phyloP scores from a whole-genome alignment of 2,888 invertebrate genomes.

The Cancer borealis region DNA sequence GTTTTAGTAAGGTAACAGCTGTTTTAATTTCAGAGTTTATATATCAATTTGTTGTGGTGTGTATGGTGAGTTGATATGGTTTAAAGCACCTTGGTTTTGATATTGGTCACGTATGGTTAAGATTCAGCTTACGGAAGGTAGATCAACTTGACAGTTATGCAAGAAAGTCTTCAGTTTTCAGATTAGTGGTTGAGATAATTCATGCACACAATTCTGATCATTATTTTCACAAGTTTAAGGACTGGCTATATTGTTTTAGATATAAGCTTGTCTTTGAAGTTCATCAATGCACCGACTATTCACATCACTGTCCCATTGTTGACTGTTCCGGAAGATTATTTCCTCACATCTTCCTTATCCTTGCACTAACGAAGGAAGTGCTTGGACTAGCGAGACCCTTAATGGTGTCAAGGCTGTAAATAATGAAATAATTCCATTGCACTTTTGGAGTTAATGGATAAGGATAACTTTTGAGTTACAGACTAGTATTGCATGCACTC shows the following conservation, averaged over 20 bases:
- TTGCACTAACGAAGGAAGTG: background rate
- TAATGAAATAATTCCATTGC: background rate
- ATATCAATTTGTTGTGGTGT: background rate
- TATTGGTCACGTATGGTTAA: background rate
- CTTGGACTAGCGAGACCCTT: background rate
- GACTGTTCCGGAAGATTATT: background rate
- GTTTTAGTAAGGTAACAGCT: background rate
- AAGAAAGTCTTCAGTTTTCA: background rate
- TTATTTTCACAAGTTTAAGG: background rate
- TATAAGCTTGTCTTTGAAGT: background rate
- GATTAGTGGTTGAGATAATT: background rate
- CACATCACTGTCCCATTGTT: background rate
- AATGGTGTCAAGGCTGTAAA: background rate
- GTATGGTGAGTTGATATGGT: background rate
- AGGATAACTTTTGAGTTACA: background rate
- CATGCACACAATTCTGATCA: background rate
- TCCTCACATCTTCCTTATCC: background rate
- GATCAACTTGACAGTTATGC: background rate
- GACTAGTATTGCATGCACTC: conserved; percentile 6
- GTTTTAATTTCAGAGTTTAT: conserved; percentile 10
- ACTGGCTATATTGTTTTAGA: conserved; percentile 17
- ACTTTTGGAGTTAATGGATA: background rate
- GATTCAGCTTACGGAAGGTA: background rate
- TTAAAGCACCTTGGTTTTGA: background rate
- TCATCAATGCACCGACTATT: background rate